phyloP scores from a whole-genome alignment of 1,140 invertebrate genomes.

The Luehdorfia chinensis region DNA sequence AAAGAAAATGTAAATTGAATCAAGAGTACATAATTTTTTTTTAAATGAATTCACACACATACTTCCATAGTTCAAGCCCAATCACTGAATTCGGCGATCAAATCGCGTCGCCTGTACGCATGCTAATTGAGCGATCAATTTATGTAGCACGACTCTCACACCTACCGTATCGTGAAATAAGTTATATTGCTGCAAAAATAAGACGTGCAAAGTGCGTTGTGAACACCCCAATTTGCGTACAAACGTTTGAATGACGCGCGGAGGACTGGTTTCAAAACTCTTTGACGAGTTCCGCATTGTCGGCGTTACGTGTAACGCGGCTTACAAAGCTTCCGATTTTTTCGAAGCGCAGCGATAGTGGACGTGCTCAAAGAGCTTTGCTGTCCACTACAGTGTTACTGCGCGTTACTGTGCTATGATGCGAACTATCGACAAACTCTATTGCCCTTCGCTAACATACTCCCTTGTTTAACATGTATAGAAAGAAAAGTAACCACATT shows the following conservation, averaged over 20 bases:
- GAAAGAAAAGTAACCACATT: too few species aligned
- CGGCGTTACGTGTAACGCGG: slow-evolving; percentile 20
- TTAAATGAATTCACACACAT: slow-evolving; percentile 17
- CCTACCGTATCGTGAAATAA: neutral
- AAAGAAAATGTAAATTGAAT: too few species aligned
- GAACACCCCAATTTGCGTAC: neutral
- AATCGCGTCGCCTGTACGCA: slow-evolving; percentile 20
- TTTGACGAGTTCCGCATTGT: slow-evolving; percentile 26
- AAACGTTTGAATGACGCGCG: neutral
- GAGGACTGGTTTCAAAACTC: neutral
- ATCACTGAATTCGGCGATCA: slow-evolving; percentile 34
- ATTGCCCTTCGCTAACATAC: neutral
- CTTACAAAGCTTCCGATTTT: slow-evolving; percentile 43
- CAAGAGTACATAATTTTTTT: too few species aligned
- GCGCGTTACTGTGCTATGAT: slow-evolving; percentile 23
- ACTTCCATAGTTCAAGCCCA: slow-evolving; percentile 26
- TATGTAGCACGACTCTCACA: slow-evolving; percentile 45
- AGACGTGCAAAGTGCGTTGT: too few species aligned
- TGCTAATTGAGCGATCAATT: slow-evolving; percentile 56
- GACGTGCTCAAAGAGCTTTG: slow-evolving; percentile 60
- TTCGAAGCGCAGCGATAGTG: slow-evolving; percentile 32
- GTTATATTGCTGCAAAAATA: neutral
- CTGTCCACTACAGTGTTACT: slow-evolving; percentile 47
- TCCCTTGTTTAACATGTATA: neutral
- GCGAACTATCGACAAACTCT: slow-evolving; percentile 4